These are phyloP conservation scores for Aphelenchoides besseyi DNA, from an alignment of 1,140 invertebrate genomes.

Conservation along the genomic window DNA sequence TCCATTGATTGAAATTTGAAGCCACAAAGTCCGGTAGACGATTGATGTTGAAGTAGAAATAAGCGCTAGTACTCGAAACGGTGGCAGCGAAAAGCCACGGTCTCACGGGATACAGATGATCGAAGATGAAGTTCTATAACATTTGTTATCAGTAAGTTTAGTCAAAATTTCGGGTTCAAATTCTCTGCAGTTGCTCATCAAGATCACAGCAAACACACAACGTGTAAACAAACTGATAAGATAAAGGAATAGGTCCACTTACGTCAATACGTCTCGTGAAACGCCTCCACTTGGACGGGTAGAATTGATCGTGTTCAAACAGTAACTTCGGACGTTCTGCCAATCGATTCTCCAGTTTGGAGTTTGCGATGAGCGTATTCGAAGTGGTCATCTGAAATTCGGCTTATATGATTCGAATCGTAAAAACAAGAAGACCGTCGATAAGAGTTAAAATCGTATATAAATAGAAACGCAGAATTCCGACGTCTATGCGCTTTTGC, in stretches of 20 bases:
- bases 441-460: too few species aligned
- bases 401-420: too few species aligned
- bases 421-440: too few species aligned
- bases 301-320: neutral
- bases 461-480: too few species aligned
- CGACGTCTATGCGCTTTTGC: too few species aligned
- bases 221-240: neutral
- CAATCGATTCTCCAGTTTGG: too few species aligned
- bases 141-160: too few species aligned
- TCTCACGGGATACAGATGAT: neutral
- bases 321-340: neutral
- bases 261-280: neutral
- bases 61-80: neutral
- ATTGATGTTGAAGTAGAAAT: neutral
- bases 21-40: neutral
- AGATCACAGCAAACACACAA: too few species aligned
- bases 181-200: too few species aligned
- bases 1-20: neutral
- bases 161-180: too few species aligned
- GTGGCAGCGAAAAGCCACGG: neutral
- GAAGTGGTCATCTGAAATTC: too few species aligned
- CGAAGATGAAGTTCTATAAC: slow-evolving; percentile 2
- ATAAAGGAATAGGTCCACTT: neutral
- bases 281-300: neutral
- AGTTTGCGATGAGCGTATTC: too few species aligned